Evolutionary conservation across 2,797 vertebrate genomes (phyloP).

Genomic region (Threskiornis aethiopicus): DNA sequence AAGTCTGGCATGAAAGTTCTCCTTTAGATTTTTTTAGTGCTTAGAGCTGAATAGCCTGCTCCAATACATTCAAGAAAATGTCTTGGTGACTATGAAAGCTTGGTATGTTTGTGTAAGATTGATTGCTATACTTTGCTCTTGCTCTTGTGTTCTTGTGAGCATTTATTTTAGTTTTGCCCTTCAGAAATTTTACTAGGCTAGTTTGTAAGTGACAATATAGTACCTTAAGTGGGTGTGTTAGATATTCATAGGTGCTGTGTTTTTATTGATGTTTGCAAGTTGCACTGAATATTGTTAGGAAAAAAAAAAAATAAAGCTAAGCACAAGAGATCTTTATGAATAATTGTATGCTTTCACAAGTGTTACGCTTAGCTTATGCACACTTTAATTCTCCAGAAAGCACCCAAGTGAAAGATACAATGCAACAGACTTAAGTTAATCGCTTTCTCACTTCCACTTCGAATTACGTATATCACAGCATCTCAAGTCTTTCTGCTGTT

Average conservation of each 20-base stretch:
- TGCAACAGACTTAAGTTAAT: background rate
- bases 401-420: background rate
- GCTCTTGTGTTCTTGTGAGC: background rate
- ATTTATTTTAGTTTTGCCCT: background rate
- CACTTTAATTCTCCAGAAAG: background rate
- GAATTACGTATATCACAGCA: background rate
- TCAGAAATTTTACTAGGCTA: constrained; percentile 5
- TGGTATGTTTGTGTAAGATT: background rate
- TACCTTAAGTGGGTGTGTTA: background rate
- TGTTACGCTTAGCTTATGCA: background rate
- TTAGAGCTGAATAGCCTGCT: background rate
- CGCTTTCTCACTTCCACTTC: background rate
- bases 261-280: background rate
- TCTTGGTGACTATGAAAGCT: background rate
- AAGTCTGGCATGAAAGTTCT: background rate
- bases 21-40: background rate
- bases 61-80: background rate
- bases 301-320: background rate
- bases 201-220: background rate
- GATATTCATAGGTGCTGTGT: background rate
- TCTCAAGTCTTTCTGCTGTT: background rate
- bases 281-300: background rate
- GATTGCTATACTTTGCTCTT: background rate
- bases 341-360: background rate
- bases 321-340: background rate